A percentile compares a stretch with the other conserved stretches of the same genome.
phyloP scores from a whole-genome alignment of 2,797 vertebrate species.

The Helostoma temminkii region DNA sequence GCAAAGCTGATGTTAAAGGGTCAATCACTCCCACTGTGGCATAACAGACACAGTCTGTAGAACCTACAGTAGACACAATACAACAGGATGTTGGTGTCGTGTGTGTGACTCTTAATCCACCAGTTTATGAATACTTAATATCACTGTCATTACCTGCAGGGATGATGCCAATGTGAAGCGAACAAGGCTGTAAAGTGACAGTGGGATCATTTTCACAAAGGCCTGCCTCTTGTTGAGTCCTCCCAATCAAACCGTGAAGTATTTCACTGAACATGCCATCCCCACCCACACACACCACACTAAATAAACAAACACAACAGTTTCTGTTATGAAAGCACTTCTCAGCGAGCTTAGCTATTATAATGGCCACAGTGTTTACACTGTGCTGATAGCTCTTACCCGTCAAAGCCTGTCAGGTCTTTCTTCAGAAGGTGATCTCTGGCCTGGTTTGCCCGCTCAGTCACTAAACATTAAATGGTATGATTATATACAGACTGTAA shows the following conservation, averaged over 20 bases:
- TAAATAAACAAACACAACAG: conserved; percentile 67
- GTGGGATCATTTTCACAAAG: conserved; percentile 81
- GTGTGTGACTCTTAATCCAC: conserved; percentile 1
- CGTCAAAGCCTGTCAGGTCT: conserved; percentile 86
- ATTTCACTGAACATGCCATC: conserved; percentile 91
- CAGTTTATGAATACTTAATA: background rate
- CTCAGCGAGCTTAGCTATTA: conserved; percentile 14
- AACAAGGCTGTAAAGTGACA: conserved; percentile 81
- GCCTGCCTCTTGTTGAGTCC: conserved; percentile 86
- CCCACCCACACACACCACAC: conserved; percentile 89
- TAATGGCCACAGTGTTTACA: conserved; percentile 31
- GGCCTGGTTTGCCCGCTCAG: conserved; percentile 86
- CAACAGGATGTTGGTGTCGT: conserved; percentile 5
- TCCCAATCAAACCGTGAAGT: conserved; percentile 87
- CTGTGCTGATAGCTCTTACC: conserved; percentile 74
- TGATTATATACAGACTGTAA: conserved; percentile 6
- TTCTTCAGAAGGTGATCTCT: conserved; percentile 88
- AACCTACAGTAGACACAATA: conserved; percentile 71
- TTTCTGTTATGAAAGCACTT: conserved; percentile 46
- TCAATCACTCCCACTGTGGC: conserved; percentile 87
- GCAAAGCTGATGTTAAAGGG: conserved; percentile 86
- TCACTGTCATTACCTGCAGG: conserved; percentile 84
- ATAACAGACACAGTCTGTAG: conserved; percentile 88
- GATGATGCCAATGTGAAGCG: conserved; percentile 89
- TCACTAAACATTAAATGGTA: conserved; percentile 75